Percentiles rank a stretch among this genome's conserved stretches.
Evolutionary conservation across 2,797 vertebrate genomes (phyloP).

Genomic region (Mycteria americana): DNA sequence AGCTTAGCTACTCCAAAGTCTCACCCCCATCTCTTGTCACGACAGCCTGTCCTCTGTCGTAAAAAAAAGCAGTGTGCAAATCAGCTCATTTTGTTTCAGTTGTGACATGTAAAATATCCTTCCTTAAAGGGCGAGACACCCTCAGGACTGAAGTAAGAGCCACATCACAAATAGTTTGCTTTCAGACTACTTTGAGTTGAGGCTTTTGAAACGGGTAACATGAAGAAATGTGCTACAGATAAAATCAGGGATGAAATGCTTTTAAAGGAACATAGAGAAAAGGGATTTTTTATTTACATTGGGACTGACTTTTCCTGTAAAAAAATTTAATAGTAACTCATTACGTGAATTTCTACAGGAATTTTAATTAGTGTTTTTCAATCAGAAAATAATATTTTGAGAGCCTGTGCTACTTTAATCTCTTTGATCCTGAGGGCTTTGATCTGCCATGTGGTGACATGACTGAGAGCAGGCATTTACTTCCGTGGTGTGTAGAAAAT

Average conservation of each 20-base stretch:
- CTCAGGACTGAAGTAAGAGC: background rate
- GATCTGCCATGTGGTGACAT: background rate
- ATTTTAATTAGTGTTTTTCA: background rate
- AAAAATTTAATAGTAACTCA: background rate
- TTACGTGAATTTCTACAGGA: background rate
- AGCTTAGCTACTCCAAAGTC: background rate
- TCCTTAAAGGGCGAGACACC: background rate
- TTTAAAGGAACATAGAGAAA: background rate
- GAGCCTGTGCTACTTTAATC: background rate
- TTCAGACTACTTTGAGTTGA: background rate
- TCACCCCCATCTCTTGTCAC: background rate
- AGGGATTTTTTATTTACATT: background rate
- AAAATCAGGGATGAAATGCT: background rate
- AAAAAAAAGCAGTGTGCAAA: background rate
- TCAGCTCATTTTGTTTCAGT: background rate
- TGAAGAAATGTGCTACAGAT: background rate
- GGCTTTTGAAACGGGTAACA: background rate
- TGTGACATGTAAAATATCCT: background rate
- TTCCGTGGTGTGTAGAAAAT: background rate
- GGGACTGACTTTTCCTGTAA: background rate
- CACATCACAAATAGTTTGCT: background rate
- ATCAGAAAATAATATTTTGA: background rate
- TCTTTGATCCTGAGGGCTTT: constrained; percentile 20
- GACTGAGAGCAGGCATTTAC: background rate
- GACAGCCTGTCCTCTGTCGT: background rate